Evolutionary conservation across 2,113 vertebrate species (phyloP).

Genomic region (Saimiri boliviensis): DNA sequence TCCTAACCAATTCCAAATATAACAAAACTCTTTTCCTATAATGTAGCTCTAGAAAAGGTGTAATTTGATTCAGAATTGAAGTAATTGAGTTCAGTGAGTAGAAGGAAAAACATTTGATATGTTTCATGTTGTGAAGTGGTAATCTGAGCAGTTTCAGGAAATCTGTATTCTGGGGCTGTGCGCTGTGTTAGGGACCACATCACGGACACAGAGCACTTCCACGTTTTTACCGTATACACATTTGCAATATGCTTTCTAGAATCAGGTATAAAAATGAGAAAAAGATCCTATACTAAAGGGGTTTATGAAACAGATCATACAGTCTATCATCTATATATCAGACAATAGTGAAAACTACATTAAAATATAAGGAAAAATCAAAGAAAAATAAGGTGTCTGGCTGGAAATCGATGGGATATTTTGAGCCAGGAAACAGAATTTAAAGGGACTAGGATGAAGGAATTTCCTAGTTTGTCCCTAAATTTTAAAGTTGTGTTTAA

Average conservation of each 20-base stretch:
- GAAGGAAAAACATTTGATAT: neutral
- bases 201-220: fast-evolving
- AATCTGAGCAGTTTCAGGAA: neutral
- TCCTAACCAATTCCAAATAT: neutral
- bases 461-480: neutral
- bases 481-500: conserved; percentile 20
- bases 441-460: neutral
- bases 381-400: conserved; percentile 9
- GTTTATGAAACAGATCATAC: conserved; percentile 40
- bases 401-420: neutral
- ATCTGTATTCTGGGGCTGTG: neutral
- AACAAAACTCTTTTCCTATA: neutral
- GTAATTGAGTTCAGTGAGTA: neutral
- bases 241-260: conserved; percentile 66
- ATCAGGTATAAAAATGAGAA: conserved; percentile 33
- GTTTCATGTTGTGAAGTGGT: neutral
- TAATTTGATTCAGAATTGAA: neutral
- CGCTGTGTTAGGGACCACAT: fast-evolving
- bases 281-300: neutral
- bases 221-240: neutral
- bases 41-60: neutral
- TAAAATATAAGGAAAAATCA: neutral
- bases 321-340: neutral
- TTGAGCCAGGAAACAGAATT: conserved; percentile 6
- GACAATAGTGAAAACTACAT: neutral